A percentile compares a stretch with the other conserved stretches of the same genome.
Conservation (phyloP, 2,797 vertebrate species). For the Fratercula arctica region DNA sequence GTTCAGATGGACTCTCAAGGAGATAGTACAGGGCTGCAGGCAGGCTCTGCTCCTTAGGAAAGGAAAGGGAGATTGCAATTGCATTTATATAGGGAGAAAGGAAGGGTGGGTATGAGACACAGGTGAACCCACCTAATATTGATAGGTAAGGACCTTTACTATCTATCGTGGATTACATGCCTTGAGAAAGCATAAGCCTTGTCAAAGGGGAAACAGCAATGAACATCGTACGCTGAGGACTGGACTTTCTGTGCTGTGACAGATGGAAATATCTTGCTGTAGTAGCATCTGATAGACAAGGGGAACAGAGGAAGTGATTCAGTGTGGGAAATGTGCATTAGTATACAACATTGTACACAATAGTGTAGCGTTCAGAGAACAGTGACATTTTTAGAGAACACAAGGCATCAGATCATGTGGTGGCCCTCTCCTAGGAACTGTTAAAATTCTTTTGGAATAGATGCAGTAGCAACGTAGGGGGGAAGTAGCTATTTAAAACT, state of each 20-base stretch:
- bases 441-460: background rate
- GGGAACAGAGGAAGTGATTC: background rate
- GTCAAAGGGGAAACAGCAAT: background rate
- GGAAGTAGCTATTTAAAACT: background rate
- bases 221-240: fast-evolving
- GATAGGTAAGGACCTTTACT: background rate
- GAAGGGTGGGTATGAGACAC: background rate
- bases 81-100: background rate
- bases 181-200: background rate
- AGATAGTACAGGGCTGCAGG: fast-evolving
- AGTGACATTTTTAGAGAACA: background rate
- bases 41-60: fast-evolving
- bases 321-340: background rate
- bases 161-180: background rate
- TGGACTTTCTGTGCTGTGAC: background rate
- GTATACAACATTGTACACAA: background rate
- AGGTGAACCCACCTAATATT: background rate
- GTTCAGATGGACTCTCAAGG: background rate
- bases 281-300: background rate
- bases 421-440: background rate
- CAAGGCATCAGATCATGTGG: background rate
- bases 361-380: background rate
- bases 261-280: background rate
- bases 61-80: fast-evolving
- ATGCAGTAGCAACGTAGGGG: background rate